Percentiles rank a stretch among this genome's conserved stretches.
Evolutionary conservation across 1,140 invertebrate genomes (phyloP).

Genomic region (Neodiprion virginianus): DNA sequence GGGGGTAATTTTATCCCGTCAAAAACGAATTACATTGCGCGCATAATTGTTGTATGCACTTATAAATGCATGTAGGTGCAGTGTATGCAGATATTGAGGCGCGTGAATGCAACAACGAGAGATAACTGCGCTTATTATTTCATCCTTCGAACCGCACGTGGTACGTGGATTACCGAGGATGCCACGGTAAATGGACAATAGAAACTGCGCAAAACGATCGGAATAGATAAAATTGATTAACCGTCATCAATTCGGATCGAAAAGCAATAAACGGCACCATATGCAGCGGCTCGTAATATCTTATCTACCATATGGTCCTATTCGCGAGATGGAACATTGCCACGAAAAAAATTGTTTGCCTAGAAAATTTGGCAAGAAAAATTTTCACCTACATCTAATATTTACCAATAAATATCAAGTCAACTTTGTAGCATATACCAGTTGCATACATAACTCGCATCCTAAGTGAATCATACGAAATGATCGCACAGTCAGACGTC

Average conservation of each 20-base stretch:
- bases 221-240: constrained; percentile 10
- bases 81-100: too few species aligned
- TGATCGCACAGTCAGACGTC: background rate
- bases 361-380: background rate
- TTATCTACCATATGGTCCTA: background rate
- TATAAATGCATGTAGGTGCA: too few species aligned
- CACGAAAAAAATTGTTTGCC: constrained; percentile 23
- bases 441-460: too few species aligned
- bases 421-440: too few species aligned
- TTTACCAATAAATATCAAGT: constrained; percentile 2
- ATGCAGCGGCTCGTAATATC: constrained; percentile 3
- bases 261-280: background rate
- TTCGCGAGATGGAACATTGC: constrained; percentile 22
- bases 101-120: too few species aligned
- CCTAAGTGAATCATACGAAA: too few species aligned
- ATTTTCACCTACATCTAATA: background rate
- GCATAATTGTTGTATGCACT: too few species aligned
- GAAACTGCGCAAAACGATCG: background rate
- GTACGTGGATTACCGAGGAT: constrained; percentile 11
- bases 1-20: too few species aligned
- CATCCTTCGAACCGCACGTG: background rate
- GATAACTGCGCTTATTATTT: too few species aligned
- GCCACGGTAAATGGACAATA: background rate
- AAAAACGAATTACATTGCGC: too few species aligned
- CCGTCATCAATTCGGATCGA: constrained; percentile 15